Evolutionary conservation across 2,797 vertebrate species (phyloP).

Genomic region (Sebastes baramenuke): DNA sequence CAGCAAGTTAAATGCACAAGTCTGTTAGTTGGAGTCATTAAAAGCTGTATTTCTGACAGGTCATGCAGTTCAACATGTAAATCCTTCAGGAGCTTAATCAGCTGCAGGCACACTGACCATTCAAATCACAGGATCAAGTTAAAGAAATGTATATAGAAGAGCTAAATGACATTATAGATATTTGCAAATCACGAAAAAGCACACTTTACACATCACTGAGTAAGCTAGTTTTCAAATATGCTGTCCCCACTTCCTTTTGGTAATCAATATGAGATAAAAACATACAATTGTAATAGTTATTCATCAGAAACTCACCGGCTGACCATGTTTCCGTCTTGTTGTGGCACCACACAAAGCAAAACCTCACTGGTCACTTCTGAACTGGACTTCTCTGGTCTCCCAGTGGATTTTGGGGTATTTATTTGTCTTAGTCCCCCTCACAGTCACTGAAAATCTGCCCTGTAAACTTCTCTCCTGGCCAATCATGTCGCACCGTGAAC

Average conservation of each 20-base stretch:
- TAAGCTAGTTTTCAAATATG: not conserved
- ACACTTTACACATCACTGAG: not conserved
- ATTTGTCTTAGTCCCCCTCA: constrained; percentile 57
- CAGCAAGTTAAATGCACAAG: not conserved
- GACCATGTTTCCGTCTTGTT: constrained; percentile 76
- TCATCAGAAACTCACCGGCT: constrained; percentile 79
- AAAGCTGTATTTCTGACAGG: not conserved
- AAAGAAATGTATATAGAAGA: not conserved
- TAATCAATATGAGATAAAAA: not conserved
- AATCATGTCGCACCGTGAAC: constrained; percentile 74
- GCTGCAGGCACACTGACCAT: not conserved
- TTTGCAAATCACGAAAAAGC: not conserved
- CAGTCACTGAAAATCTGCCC: constrained; percentile 18
- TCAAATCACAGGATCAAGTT: constrained; percentile 4
- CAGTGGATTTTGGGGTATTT: constrained; percentile 68
- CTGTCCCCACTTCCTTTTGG: not conserved
- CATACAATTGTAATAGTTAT: not conserved
- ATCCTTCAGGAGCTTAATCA: not conserved
- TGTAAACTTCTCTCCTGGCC: constrained; percentile 62
- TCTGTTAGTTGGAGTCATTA: not conserved
- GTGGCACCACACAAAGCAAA: constrained; percentile 43
- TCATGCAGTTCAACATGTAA: constrained; percentile 7
- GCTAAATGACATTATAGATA: not conserved
- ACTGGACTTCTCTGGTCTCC: constrained; percentile 41
- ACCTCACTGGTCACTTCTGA: constrained; percentile 38